These are phyloP conservation scores for Coreius guichenoti DNA, from an alignment of 2,797 vertebrate species.

Conservation along the genomic window DNA sequence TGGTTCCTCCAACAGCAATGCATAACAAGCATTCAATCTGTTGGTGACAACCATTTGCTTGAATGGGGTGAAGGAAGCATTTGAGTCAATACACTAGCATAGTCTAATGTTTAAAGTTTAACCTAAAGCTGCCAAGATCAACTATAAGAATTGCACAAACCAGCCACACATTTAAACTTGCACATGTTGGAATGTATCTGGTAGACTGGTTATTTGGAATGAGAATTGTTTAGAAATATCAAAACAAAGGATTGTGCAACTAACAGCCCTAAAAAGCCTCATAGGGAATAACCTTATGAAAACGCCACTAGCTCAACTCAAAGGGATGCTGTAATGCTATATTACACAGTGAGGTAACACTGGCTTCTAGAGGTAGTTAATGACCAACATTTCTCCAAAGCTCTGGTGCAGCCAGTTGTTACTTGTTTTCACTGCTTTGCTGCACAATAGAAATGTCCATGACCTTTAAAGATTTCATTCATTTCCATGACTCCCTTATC, in stretches of 20 bases:
- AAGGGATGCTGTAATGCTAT: background rate
- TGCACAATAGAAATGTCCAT: background rate
- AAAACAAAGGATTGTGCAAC: background rate
- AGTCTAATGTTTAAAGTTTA: background rate
- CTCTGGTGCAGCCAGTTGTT: background rate
- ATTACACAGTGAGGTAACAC: background rate
- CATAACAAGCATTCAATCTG: background rate
- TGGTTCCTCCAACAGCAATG: background rate
- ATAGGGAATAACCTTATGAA: background rate
- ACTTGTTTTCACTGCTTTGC: background rate
- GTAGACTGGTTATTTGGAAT: background rate
- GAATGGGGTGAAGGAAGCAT: background rate
- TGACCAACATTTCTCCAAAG: background rate
- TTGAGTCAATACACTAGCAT: background rate
- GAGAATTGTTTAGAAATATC: background rate
- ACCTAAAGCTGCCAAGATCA: background rate
- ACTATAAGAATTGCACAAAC: background rate
- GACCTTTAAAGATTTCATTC: background rate
- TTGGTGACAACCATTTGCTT: background rate
- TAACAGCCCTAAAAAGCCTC: background rate
- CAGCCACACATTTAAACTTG: background rate
- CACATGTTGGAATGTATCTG: background rate
- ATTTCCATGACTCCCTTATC: background rate
- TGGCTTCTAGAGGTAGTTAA: background rate
- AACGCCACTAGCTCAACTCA: background rate